A percentile compares a stretch with the other conserved stretches of the same genome.
Evolutionary conservation across 2,797 vertebrate species (phyloP).

Genomic region (Silurus aristotelis): DNA sequence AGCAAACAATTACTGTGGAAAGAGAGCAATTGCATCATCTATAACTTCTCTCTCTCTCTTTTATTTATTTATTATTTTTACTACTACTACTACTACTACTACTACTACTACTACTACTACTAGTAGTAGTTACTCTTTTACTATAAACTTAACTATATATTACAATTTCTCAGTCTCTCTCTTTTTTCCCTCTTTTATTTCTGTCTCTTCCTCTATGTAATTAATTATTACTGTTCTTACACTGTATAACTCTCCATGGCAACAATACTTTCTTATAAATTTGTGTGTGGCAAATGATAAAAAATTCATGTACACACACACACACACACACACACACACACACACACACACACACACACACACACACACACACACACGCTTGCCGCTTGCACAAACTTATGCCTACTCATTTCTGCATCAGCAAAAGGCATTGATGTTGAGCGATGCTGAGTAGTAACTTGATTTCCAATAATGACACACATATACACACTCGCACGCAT

Average conservation of each 20-base stretch:
- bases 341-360: conserved; percentile 37
- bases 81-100: background rate
- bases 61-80: too few relatives aligned
- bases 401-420: conserved; percentile 25
- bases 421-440: background rate
- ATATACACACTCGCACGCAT: background rate
- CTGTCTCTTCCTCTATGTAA: conserved; percentile 10
- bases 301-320: conserved; percentile 64
- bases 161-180: background rate
- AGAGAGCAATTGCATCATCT: background rate
- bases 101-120: background rate
- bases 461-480: background rate
- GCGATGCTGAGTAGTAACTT: background rate
- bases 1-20: conserved; percentile 8
- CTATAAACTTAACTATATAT: background rate
- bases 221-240: conserved; percentile 49
- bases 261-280: conserved; percentile 62
- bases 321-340: conserved; percentile 20
- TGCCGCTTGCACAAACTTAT: too few relatives aligned
- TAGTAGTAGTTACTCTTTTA: too few relatives aligned
- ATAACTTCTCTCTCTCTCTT: background rate
- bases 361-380: conserved; percentile 22
- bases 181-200: background rate
- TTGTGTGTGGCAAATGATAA: conserved; percentile 58
- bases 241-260: conserved; percentile 49